These are phyloP conservation scores for Lepidonotus clava DNA, from an alignment of 2,888 invertebrate genomes.

Conservation along the genomic window DNA sequence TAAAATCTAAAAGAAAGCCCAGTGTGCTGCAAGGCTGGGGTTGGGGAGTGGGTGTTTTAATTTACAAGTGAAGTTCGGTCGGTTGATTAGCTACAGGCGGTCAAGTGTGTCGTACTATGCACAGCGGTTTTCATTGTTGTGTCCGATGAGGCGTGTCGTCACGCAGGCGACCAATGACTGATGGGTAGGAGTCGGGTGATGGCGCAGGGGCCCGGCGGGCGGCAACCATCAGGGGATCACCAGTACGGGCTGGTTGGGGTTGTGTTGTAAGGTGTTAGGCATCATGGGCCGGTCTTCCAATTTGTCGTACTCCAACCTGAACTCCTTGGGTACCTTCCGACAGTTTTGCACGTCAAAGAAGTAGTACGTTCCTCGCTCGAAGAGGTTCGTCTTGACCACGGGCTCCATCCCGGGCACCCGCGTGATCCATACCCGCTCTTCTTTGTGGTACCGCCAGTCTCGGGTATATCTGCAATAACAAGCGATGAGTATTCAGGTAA, in stretches of 20 bases:
- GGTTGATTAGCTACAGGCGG: no score
- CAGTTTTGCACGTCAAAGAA: slow-evolving; percentile 99
- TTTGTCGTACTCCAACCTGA: slow-evolving; percentile 99
- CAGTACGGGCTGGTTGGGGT: slow-evolving; percentile 51
- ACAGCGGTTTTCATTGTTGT: no score
- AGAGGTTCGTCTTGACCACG: slow-evolving; percentile 96
- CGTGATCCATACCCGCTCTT: slow-evolving; percentile 99
- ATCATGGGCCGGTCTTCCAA: slow-evolving; percentile 92
- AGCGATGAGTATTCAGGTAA: no score
- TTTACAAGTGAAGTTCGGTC: no score
- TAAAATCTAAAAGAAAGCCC: no score
- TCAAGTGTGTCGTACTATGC: no score
- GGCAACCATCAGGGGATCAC: slow-evolving; percentile 3
- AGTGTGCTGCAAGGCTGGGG: no score
- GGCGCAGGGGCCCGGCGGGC: neutral
- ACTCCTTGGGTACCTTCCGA: slow-evolving; percentile 99
- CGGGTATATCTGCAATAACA: slow-evolving; percentile 89
- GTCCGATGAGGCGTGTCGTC: no score
- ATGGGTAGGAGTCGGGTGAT: neutral
- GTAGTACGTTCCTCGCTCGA: slow-evolving; percentile 99
- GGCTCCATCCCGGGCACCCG: slow-evolving; percentile 97
- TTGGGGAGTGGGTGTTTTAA: no score
- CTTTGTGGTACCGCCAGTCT: slow-evolving; percentile 99
- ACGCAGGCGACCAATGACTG: neutral
- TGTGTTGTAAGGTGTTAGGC: slow-evolving; percentile 64